These are phyloP conservation scores for Parascotia fuliginaria DNA, from an alignment of 2,888 invertebrate genomes.

Conservation along the genomic window DNA sequence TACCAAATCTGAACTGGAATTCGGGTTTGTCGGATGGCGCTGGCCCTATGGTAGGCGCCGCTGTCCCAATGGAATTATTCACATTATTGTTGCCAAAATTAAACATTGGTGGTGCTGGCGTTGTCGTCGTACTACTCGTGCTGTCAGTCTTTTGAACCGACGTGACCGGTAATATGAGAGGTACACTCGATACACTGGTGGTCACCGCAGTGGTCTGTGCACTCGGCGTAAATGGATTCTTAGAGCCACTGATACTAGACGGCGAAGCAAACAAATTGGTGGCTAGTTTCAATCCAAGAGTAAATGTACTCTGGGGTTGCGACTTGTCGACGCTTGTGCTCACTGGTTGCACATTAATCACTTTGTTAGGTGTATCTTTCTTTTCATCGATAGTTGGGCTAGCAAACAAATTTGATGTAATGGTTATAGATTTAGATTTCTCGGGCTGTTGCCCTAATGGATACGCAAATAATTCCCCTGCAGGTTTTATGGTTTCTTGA, in stretches of 20 bases:
- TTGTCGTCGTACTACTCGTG: constrained; percentile 7
- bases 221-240: constrained; percentile 31
- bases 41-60: constrained; percentile 11
- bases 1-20: constrained; percentile 65
- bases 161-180: constrained; percentile 46
- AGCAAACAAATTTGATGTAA: constrained; percentile 6
- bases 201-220: constrained; percentile 9
- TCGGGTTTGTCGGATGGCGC: constrained; percentile 53
- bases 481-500: constrained; percentile 8
- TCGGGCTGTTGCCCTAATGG: constrained; percentile 10
- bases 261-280: constrained; percentile 45
- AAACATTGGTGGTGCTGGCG: constrained; percentile 54
- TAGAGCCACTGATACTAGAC: constrained; percentile 28
- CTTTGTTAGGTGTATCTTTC: constrained; percentile 14
- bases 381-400: constrained; percentile 6
- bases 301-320: constrained; percentile 39
- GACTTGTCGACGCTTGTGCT: constrained; percentile 22
- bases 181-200: constrained; percentile 32
- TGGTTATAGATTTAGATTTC: constrained; percentile 4
- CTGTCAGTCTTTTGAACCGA: constrained; percentile 33
- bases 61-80: constrained; percentile 21
- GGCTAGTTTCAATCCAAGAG: constrained; percentile 38
- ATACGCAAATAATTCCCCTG: constrained; percentile 9
- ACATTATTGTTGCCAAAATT: constrained; percentile 55
- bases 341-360: not conserved